Evolutionary conservation across 2,888 invertebrate species (phyloP), one percentile per base, ranked within the genome.

Genomic region (Patella pellucida): DNA sequence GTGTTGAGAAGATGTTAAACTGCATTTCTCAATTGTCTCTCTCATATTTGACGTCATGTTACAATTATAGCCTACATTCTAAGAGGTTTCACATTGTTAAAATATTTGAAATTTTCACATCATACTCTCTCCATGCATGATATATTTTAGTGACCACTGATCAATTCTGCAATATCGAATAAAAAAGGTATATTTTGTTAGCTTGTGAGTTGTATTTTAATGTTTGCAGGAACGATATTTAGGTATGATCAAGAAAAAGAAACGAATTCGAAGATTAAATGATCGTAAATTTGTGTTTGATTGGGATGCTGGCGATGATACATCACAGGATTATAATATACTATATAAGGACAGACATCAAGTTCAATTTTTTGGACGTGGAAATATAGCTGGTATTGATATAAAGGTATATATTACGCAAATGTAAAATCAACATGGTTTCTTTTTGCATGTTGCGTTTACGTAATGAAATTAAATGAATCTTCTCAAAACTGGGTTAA

Each of bases 271-370:
- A 23, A 93, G 99, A 79, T 92, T 99, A 68, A 99, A 99, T 92
- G 99, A 99, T 90, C 93, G 99, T 19, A 99, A 99, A 92, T 99
- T 99, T 93, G 99, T 99, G 0, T 99, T 99, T 91, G 99, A 99
- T 92, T 99, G 99, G 99, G 99, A 99, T 92, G 98, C 97, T 0
- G 95, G 96, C 0, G 99, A 99, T 91, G 99, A 99, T 88, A 99
- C 99, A 0, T 97, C 98, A 3, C 95, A 95, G 79, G 99, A 99
- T 92, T 99, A 99, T 89, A 99, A 99, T 91, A 94, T 95, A 78
- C 92, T 99, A 31, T 99, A 99, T 89, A 99, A 98, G 91, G 97
- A 98, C 85, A 93, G 96, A 71, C 99, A 99, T 92, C 96, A 98
- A 92, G 85, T 91, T 2, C 91, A 91, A 92, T 98, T 99, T 91